A percentile compares a stretch with the other conserved stretches of the same genome.
Evolutionary conservation across 2,113 vertebrate genomes (phyloP).

Genomic region (Macquaria ambigua): DNA sequence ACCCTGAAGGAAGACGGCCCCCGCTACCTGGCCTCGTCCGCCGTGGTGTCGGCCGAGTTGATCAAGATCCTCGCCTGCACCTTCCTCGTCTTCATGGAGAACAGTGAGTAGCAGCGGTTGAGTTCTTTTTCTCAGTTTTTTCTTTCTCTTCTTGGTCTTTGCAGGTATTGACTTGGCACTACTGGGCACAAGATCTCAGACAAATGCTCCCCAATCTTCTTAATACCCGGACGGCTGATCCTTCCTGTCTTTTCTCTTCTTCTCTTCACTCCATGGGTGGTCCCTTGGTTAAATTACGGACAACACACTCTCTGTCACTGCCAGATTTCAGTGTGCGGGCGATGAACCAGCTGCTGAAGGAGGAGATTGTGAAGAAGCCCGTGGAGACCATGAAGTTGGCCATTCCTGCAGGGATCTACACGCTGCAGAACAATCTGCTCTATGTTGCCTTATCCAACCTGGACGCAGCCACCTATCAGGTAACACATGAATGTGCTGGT

Average conservation of each 20-base stretch:
- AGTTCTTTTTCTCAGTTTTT: background rate
- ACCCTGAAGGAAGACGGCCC: constrained; percentile 93
- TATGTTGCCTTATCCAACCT: constrained; percentile 97
- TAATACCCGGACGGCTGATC: background rate
- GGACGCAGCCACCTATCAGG: constrained; percentile 90
- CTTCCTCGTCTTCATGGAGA: constrained; percentile 91
- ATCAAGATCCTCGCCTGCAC: constrained; percentile 93
- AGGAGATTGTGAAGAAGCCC: constrained; percentile 94
- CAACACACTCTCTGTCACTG: constrained; percentile 27
- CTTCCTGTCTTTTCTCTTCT: background rate
- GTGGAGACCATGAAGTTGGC: constrained; percentile 95
- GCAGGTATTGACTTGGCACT: background rate
- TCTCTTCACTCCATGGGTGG: background rate
- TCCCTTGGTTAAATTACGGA: background rate
- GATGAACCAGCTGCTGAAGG: constrained; percentile 88
- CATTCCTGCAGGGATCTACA: constrained; percentile 97
- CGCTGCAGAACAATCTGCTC: constrained; percentile 98
- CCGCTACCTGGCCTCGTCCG: constrained; percentile 95
- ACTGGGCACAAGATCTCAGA: background rate
- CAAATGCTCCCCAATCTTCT: background rate
- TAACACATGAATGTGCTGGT: constrained; percentile 41
- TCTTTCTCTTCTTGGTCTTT: background rate
- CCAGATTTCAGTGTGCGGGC: constrained; percentile 89
- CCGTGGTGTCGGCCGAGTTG: constrained; percentile 94
- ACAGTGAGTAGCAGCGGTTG: constrained; percentile 85